phyloP scores from a whole-genome alignment of 2,797 vertebrate species.

The Sandelia bainsii region DNA sequence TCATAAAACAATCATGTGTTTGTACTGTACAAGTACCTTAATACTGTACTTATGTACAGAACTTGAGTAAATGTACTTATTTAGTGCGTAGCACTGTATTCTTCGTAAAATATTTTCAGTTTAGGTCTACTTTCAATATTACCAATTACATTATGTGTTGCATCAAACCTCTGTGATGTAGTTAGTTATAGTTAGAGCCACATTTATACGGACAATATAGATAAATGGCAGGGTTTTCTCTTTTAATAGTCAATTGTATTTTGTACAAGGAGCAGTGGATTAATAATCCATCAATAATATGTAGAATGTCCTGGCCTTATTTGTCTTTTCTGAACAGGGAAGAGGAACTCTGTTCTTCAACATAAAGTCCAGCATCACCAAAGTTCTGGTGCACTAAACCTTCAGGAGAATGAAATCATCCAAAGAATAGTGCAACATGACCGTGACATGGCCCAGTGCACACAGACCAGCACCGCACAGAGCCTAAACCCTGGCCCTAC shows the following conservation, averaged over 20 bases:
- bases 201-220: neutral
- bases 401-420: constrained; percentile 98
- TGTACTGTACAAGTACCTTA: neutral
- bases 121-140: too few species aligned
- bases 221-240: neutral
- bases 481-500: constrained; percentile 71
- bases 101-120: neutral
- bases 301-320: neutral
- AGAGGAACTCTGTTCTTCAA: constrained; percentile 95
- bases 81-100: neutral
- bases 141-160: neutral
- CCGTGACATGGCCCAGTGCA: constrained; percentile 96
- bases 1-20: too few species aligned
- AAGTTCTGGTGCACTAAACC: constrained; percentile 94
- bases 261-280: neutral
- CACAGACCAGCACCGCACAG: constrained; percentile 83
- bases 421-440: constrained; percentile 99
- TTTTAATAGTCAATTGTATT: neutral
- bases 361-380: constrained; percentile 98
- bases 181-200: neutral
- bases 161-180: neutral
- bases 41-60: neutral
- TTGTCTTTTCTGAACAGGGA: constrained; percentile 83
- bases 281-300: neutral
- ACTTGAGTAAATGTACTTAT: neutral